Evolutionary conservation across 2,113 vertebrate genomes (phyloP), one percentile per base, ranked within the genome.

Genomic region (Xenopus laevis): DNA sequence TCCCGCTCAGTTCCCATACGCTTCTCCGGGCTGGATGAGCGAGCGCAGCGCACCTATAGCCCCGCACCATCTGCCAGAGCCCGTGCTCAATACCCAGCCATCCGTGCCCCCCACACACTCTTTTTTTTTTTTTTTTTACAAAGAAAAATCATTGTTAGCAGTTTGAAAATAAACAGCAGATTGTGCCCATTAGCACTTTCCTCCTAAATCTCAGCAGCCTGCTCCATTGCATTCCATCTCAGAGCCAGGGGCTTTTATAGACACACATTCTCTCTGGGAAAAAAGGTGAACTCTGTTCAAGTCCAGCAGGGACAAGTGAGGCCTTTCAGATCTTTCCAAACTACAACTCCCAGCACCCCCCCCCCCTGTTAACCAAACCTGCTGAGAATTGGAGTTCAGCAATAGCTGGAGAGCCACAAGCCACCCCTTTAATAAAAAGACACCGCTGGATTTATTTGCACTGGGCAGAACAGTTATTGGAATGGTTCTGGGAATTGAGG

Each of bases 161-260:
- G 87, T 92, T 89, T 94, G 93, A 94, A 94, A 95, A 96, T 92
- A 96, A 96, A 96, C 95, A 95, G 91, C 95, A 96, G 95, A 95
- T 96, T 96, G 33, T 40, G 95, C 90, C 93, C 92, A 95, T 95
- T 95, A 96, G 93, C 94, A 87, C 93, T 90, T 85, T 90, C 90
- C 88, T 87, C 88, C 91, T 92, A 92, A 94, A 93, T 94, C 94
- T 92, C 93, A 40, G 33, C 33, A 40, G 33, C 8, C 33, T 40
- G 33, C 33, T 40, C 88, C 86, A 82, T 73, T 85, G 78, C 85
- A 82, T 74, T 80, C 83, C 83, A 27, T 27, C 2, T 82, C 79
- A 5, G 81, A 83, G 81, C 83, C 62, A 20, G 21, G 16, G 27
- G 12, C 15, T 16, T 50, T 50, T 50, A 16, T 6, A 10, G 8